phyloP scores from a whole-genome alignment of 2,113 vertebrate genomes.

The Corythornis vintsioides region DNA sequence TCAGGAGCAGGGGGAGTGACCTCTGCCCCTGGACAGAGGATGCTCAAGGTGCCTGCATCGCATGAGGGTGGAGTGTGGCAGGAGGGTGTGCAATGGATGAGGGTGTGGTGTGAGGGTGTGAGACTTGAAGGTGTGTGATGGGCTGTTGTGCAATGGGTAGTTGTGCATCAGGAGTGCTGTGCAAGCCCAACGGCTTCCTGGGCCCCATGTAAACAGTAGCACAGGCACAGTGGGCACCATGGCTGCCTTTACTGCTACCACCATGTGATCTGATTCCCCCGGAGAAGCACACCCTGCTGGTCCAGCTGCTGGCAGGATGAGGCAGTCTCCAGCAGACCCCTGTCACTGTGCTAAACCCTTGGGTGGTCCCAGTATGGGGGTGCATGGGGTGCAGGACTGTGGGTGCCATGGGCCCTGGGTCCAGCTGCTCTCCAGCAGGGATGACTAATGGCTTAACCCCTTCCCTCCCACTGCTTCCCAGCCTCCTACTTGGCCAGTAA shows the following conservation, averaged over 20 bases:
- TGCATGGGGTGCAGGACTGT: not conserved
- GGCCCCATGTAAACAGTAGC: not conserved
- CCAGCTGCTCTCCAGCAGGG: not conserved
- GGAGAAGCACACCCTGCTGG: rapidly evolving
- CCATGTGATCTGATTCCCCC: not conserved
- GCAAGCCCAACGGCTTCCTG: not conserved
- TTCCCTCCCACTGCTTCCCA: not conserved
- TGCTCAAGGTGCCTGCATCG: not conserved
- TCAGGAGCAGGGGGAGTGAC: not conserved
- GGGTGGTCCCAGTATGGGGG: not conserved
- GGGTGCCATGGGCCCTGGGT: not conserved
- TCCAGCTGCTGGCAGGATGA: rapidly evolving
- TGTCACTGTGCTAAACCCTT: not conserved
- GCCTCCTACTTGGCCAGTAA: rapidly evolving
- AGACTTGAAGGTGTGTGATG: not conserved
- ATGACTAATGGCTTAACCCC: not conserved
- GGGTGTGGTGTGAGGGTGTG: not conserved
- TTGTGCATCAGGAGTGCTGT: not conserved
- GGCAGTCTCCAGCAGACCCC: not conserved
- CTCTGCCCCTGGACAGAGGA: not conserved
- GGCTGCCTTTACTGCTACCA: not conserved
- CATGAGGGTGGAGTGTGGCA: not conserved
- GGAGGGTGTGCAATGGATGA: rapidly evolving
- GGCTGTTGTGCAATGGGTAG: not conserved
- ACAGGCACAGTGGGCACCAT: rapidly evolving